These are phyloP conservation scores for Desmodus rotundus DNA, from an alignment of 2,113 vertebrate species.

Conservation along the genomic window DNA sequence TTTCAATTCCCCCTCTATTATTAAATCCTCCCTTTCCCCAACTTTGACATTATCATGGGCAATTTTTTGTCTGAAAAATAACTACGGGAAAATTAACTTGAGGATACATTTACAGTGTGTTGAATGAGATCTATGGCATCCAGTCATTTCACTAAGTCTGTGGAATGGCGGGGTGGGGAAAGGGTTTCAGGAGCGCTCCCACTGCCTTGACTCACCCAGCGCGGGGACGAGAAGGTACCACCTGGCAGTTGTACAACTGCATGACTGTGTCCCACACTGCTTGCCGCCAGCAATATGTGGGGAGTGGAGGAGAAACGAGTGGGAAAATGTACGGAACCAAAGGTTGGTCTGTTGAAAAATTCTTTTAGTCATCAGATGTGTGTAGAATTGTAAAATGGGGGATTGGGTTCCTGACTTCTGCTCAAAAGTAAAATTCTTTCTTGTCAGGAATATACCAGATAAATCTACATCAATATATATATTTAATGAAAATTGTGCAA, in stretches of 20 bases:
- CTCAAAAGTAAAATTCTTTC: neutral
- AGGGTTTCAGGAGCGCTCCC: neutral
- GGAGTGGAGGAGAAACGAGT: neutral
- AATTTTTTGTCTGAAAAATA: slow-evolving; percentile 1
- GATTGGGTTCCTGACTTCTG: neutral
- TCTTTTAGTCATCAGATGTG: neutral
- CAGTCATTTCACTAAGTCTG: neutral
- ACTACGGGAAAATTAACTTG: neutral
- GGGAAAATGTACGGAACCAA: neutral
- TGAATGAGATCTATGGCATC: neutral
- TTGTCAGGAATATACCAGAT: neutral
- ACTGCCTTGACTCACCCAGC: neutral
- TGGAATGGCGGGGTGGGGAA: neutral
- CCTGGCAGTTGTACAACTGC: rapidly evolving
- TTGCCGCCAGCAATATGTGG: neutral
- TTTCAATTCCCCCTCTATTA: neutral
- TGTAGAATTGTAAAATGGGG: neutral
- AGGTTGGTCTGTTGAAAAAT: neutral
- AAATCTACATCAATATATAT: neutral
- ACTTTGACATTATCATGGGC: neutral
- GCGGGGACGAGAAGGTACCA: neutral
- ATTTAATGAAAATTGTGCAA: neutral
- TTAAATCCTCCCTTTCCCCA: neutral
- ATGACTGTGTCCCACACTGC: neutral
- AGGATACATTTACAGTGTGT: neutral